phyloP scores from a whole-genome alignment of 2,888 invertebrate genomes.

The Pammene fasciana region DNA sequence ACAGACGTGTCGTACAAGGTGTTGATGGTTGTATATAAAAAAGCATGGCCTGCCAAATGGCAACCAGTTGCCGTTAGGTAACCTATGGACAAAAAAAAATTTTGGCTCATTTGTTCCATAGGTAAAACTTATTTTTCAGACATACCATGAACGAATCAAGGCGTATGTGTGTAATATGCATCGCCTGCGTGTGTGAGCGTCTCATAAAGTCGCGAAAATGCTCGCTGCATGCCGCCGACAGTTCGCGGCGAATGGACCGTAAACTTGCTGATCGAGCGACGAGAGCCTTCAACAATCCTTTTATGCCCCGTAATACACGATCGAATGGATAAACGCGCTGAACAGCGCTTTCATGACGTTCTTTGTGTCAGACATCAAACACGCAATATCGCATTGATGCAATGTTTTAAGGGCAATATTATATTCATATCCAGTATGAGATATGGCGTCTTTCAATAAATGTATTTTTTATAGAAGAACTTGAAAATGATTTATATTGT shows the following conservation, averaged over 20 bases:
- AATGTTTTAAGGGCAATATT: neutral
- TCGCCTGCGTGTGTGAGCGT: neutral
- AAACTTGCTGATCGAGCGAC: constrained; percentile 55
- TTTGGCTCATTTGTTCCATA: too few species aligned
- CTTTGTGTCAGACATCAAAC: constrained; percentile 31
- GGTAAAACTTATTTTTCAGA: neutral
- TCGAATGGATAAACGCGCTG: constrained; percentile 51
- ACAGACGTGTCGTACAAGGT: too few species aligned
- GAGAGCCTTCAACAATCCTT: constrained; percentile 59
- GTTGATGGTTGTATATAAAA: too few species aligned
- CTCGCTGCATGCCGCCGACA: constrained; percentile 48
- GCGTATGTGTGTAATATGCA: neutral
- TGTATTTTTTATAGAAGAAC: too few species aligned
- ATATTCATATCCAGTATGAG: neutral
- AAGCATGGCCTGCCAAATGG: too few species aligned
- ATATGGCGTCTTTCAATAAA: neutral
- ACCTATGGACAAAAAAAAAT: too few species aligned
- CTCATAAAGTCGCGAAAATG: constrained; percentile 40
- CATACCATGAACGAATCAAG: neutral
- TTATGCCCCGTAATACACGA: constrained; percentile 53
- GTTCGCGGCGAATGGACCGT: constrained; percentile 54
- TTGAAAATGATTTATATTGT: too few species aligned
- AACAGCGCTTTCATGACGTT: constrained; percentile 51
- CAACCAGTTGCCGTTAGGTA: too few species aligned
- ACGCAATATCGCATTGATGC: constrained; percentile 25